A percentile compares a stretch with the other conserved stretches of the same genome.
phyloP scores from a whole-genome alignment of 2,888 invertebrate species.

The Tribolium freemani region DNA sequence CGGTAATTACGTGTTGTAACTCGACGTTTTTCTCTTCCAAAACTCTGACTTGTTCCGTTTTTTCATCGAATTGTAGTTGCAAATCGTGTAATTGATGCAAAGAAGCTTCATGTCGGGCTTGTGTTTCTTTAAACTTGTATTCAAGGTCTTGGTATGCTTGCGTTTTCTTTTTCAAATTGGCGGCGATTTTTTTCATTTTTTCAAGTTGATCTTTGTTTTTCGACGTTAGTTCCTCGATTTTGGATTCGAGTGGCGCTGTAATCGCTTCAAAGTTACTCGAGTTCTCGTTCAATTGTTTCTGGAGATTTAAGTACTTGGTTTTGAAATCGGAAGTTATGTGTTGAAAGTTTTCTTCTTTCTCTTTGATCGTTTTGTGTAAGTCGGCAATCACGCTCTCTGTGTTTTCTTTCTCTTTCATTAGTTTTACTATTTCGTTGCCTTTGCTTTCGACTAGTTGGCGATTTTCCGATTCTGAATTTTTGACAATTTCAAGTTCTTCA shows the following conservation, averaged over 20 bases:
- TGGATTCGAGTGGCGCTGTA: constrained; percentile 61
- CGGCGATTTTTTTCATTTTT: constrained; percentile 84
- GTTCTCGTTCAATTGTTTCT: constrained; percentile 63
- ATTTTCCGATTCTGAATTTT: constrained; percentile 33
- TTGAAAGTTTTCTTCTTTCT: constrained; percentile 67
- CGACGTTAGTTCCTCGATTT: constrained; percentile 70
- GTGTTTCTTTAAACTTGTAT: constrained; percentile 61
- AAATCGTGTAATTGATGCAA: constrained; percentile 53
- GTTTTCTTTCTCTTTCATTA: constrained; percentile 67
- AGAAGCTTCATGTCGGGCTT: constrained; percentile 61
- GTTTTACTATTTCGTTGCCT: constrained; percentile 68
- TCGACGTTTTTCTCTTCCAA: constrained; percentile 63
- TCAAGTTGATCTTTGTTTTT: constrained; percentile 81
- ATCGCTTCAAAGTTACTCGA: constrained; percentile 60
- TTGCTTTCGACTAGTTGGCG: constrained; percentile 64
- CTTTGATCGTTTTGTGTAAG: constrained; percentile 65
- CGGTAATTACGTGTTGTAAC: constrained; percentile 57
- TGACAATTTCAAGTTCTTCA: constrained; percentile 53
- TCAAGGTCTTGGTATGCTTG: constrained; percentile 77
- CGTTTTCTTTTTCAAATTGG: constrained; percentile 82
- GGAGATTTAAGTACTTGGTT: constrained; percentile 63
- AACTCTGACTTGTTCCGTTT: constrained; percentile 63
- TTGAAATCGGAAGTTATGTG: constrained; percentile 63
- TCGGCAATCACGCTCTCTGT: constrained; percentile 63
- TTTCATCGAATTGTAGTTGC: constrained; percentile 46